phyloP scores from a whole-genome alignment of 1,140 invertebrate genomes.

The Acromyrmex charruanus region DNA sequence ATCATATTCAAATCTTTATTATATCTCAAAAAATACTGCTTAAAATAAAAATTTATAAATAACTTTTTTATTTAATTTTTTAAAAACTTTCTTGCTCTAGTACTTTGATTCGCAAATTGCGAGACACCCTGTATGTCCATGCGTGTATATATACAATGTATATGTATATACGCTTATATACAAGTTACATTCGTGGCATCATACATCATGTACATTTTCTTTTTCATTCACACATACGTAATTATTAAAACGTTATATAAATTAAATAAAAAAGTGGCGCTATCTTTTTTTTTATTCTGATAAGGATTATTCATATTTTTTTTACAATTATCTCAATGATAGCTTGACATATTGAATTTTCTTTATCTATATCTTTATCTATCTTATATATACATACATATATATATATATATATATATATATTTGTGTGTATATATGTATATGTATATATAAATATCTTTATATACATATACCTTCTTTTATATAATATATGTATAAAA shows the following conservation, averaged over 20 bases:
- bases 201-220: conserved; percentile 21
- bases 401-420: too few relatives aligned
- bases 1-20: too few relatives aligned
- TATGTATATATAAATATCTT: too few relatives aligned
- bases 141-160: conserved; percentile 23
- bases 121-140: neutral
- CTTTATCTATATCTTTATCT: conserved; percentile 6
- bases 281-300: conserved; percentile 17
- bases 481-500: conserved; percentile 76
- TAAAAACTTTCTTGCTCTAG: too few relatives aligned
- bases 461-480: conserved; percentile 60
- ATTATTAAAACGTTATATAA: conserved; percentile 74
- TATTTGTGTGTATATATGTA: too few relatives aligned
- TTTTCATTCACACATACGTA: conserved; percentile 9
- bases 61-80: too few relatives aligned
- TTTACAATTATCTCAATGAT: conserved; percentile 27
- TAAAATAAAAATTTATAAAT: too few relatives aligned
- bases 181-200: neutral
- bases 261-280: conserved; percentile 58
- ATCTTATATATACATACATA: neutral
- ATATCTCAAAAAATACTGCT: too few relatives aligned
- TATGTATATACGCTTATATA: neutral
- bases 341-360: conserved; percentile 17
- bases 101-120: too few relatives aligned
- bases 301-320: conserved; percentile 3